Evolutionary conservation across 1,140 invertebrate species (phyloP).

Genomic region (Gryllus bimaculatus): DNA sequence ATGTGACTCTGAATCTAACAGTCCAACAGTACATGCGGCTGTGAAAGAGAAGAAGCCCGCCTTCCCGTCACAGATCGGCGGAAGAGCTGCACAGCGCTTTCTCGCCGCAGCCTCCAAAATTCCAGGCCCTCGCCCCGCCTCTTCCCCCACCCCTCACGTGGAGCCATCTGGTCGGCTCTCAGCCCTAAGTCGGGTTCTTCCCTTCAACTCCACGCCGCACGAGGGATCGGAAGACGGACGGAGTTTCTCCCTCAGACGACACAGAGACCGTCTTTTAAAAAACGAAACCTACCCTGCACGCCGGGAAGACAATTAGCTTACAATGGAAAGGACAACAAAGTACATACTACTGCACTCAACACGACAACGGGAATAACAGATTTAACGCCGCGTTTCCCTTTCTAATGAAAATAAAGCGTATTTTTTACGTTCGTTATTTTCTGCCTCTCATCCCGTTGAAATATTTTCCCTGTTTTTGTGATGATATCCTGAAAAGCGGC

Average conservation of each 20-base stretch:
- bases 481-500: neutral
- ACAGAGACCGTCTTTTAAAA: neutral
- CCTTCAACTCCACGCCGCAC: neutral
- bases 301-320: neutral
- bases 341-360: neutral
- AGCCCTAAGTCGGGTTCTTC: neutral
- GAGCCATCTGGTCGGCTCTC: no score
- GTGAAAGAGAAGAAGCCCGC: no score
- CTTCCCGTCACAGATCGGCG: no score
- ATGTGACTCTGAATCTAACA: no score
- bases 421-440: constrained; percentile 1
- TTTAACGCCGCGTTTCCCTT: neutral
- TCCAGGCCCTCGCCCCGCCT: no score
- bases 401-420: constrained; percentile 1
- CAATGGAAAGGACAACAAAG: neutral
- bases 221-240: neutral
- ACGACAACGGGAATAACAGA: neutral
- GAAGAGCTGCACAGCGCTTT: no score
- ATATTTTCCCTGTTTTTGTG: constrained; percentile 1
- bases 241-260: neutral
- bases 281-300: neutral
- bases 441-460: neutral
- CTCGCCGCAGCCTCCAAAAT: no score
- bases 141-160: neutral
- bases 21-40: no score